Evolutionary conservation across 1,140 invertebrate species (phyloP).

Genomic region (Carposina sasakii): DNA sequence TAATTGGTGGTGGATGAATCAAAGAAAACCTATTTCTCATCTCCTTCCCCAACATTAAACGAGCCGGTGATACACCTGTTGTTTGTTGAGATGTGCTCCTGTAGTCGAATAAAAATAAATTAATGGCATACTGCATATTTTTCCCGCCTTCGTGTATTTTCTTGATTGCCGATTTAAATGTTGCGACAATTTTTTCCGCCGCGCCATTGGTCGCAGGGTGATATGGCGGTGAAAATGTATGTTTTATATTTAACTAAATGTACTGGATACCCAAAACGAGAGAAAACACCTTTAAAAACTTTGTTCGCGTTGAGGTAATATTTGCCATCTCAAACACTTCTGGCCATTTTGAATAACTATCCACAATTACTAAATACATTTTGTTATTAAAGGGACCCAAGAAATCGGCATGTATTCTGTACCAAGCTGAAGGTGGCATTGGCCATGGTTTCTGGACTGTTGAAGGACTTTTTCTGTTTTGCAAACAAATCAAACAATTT

Average conservation of each 20-base stretch:
- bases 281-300: constrained; percentile 23
- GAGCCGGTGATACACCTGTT: constrained; percentile 13
- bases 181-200: constrained; percentile 40
- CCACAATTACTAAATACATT: constrained; percentile 36
- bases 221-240: constrained; percentile 34
- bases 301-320: constrained; percentile 21
- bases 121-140: constrained; percentile 14
- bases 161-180: constrained; percentile 31
- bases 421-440: constrained; percentile 23
- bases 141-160: constrained; percentile 31
- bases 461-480: constrained; percentile 17
- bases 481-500: constrained; percentile 15
- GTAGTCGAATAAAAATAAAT: constrained; percentile 28
- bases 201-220: constrained; percentile 46
- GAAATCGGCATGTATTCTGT: constrained; percentile 38
- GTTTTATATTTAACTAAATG: constrained; percentile 29
- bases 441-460: constrained; percentile 26
- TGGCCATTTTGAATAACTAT: constrained; percentile 36
- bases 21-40: constrained; percentile 22
- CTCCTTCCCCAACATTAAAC: constrained; percentile 16
- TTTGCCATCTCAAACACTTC: constrained; percentile 28
- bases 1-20: constrained; percentile 7
- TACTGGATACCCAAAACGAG: constrained; percentile 14
- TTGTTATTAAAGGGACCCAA: constrained; percentile 31
- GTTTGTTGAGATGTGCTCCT: constrained; percentile 13